Evolutionary conservation across 2,113 vertebrate genomes (phyloP), one percentile per base, ranked within the genome.

Genomic region (Aegotheles bennettii): DNA sequence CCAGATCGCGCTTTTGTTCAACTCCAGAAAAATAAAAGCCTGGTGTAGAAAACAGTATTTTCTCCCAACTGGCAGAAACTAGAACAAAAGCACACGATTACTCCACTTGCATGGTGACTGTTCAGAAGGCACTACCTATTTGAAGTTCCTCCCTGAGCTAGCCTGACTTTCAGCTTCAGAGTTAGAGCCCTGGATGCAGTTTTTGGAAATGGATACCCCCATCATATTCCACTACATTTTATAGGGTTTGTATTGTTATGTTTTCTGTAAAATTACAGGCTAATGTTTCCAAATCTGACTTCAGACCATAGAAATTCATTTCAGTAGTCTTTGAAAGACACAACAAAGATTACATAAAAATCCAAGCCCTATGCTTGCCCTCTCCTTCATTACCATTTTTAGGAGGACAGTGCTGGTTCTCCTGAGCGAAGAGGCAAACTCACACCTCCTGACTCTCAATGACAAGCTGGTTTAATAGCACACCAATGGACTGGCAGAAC

Each of bases 281-380:
- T 80, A 14, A 18, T 28, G 57, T 60, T 85, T 94, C 69, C 85
- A 85, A 92, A 84, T 54, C 33, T 33, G 75, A 70, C 75, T 81
- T 48, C 61, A 65, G 79, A 81, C 50, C 63, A 53, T 3, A 73
- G n/a, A 14, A 9, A 42, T 23, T 64, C 57, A 57, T 87, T 74
- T 57, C 61, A 29, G 84, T 6, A 53, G 23, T 56, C 67, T 88
- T 84, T 69, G 67, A 53, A 69, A 69, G 53, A 28, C 65, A 64
- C 24, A 53, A 24, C 20, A 26, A 65, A 67, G 42, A 50, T 31
- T 11, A 54, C 24, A 23, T n/a, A 42, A 77, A 65, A 81, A 59
- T 23, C 31, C 26, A 28, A 76, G n/a, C 13, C 48, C 60, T 9
- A 4, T 8, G 59, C 51, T 40, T 24, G 31, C 24, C 53, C 33